Percentiles rank a stretch among this genome's conserved stretches.
Evolutionary conservation across 2,797 vertebrate genomes (phyloP).

Genomic region (Lepidocolaptes lacrymiger): DNA sequence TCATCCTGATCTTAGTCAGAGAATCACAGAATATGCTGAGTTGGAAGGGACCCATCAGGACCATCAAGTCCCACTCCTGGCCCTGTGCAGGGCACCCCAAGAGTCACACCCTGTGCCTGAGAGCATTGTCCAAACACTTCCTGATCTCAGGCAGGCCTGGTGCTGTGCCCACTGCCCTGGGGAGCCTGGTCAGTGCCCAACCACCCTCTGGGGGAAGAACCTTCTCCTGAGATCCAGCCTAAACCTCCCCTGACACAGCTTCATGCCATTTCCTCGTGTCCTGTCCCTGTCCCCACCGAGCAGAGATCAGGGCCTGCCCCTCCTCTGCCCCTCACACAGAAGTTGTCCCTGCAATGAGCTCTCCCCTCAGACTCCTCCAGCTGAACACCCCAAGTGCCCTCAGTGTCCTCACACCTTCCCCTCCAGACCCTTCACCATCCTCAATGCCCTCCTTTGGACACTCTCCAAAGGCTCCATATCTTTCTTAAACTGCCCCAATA

Average conservation of each 20-base stretch:
- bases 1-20: background rate
- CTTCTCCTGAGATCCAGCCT: background rate
- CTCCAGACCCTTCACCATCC: background rate
- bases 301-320: background rate
- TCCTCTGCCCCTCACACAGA: background rate
- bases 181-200: background rate
- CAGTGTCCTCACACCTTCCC: background rate
- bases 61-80: background rate
- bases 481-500: background rate
- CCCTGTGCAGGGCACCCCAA: background rate
- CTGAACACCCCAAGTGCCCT: background rate
- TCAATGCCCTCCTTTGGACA: background rate
- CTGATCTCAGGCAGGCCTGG: background rate
- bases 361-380: background rate
- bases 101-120: background rate
- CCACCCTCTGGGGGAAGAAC: background rate
- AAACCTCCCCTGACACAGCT: background rate
- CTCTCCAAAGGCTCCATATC: background rate
- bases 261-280: background rate
- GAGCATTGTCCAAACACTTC: background rate
- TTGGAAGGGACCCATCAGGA: background rate
- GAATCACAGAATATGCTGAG: background rate
- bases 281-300: background rate
- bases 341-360: background rate
- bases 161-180: background rate